Base-by-base conservation (phyloP, 2,888 invertebrate genomes). In the Tenthredo mesomela region DNA sequence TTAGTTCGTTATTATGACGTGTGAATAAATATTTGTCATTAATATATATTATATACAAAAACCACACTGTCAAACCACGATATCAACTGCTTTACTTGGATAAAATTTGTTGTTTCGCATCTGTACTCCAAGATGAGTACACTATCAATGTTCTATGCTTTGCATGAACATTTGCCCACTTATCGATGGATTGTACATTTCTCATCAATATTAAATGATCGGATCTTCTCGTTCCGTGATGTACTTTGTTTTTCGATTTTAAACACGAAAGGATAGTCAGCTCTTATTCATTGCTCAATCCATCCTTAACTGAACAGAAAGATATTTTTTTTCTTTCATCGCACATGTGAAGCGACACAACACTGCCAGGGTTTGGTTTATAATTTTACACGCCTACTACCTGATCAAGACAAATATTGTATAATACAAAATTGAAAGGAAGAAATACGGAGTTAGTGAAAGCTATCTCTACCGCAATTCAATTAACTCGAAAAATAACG, bases 351-450 rank as follows among this genome's bases (percentile, higher is more conserved):
- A 67, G 67, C 61, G 82, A 82, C 70, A 82, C n/a, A 29, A 67
- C 89, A 91, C 91, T 91, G 91, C 91, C 90, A 90, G 89, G 88
- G 88, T 88, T 86, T 87, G 89, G 86, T 87, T 89, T 37, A 67
- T 82, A n/a, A 47, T 82, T 82, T 82, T 25, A 82, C 82, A 82
- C 33, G 70, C 25, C 82, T 70, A 50, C 47, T 18, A 70, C 18
- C 43, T 43, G 47, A 43, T 82, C 70, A 67, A 82, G 21, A 47
- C 67, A 82, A 40, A 54, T 40, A 67, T 70, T 33, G 29, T 82
- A 67, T 18, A 40, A 61, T 58, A 12, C 37, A 37, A 40, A 40
- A 25, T 58, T 37, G 21, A 21, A 37, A 80, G 18, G 15, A 50
- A 77, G n/a, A 77, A 9, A 50, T 77, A 9, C 25, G 37, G 33